Base-by-base conservation (phyloP, 2,113 vertebrate genomes). In the Rhinichthys klamathensis region DNA sequence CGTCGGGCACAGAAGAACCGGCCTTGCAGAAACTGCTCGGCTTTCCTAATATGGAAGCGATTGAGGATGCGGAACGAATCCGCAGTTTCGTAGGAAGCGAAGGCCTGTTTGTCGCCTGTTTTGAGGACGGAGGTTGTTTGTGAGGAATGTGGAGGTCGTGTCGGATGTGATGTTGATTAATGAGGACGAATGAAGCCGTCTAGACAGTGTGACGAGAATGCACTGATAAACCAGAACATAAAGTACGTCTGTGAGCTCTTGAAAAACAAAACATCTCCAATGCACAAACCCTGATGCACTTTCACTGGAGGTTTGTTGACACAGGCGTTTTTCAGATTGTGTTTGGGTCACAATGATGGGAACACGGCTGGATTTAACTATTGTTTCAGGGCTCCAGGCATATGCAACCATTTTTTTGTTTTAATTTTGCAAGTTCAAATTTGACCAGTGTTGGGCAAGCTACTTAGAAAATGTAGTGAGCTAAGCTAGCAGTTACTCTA, bases 21-120 rank as follows among this genome's bases (percentile, higher is more conserved):
- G 18, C 32, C 25, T 49, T 32, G 61, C 76, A 77, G 67, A 87
- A 85, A 38, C 38, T 21, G 32, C 35, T 38, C 74, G 3, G 89
- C 87, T 90, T 88, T 86, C 90, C 91, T 92, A 87, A 92, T 93
- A 92, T 90, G 91, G 90, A 86, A 89, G 83, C 56, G 82, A 86
- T 88, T 86, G 91, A 87, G 90, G 86, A 88, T 85, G 80, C 16
- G 72, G 87, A 89, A 89, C 44, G 51, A 82, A 80, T 67, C 65
- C 79, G 58, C 82, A 74, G 88, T 30, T 86, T 60, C 85, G 73
- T 58, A 38, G 75, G 84, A 81, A 9, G 83, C 69, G 69, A 41
- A 32, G 49, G 78, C n/a, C 30, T 60, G 85, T 81, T 80, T 90
- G 90, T 90, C 80, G 80, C 87, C 82, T 18, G 82, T 9, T 51